Evolutionary conservation across 2,888 invertebrate genomes (phyloP).

Genomic region (Machimus atricapillus): DNA sequence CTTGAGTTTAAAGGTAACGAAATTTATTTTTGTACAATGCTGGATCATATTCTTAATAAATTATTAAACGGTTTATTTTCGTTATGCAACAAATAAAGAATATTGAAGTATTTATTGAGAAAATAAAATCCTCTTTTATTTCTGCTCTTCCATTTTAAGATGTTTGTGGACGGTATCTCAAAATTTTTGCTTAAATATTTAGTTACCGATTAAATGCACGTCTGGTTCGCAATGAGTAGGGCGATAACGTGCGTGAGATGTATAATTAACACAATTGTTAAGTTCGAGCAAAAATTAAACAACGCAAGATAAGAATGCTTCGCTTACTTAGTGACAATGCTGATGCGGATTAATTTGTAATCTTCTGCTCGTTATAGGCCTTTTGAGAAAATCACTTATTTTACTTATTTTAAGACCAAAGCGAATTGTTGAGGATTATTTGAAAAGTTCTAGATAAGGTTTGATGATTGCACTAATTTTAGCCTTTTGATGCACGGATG

Average conservation of each 20-base stretch:
- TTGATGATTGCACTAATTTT: not conserved
- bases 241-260: not conserved
- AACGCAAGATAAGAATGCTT: not conserved
- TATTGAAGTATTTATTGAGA: conserved; percentile 20
- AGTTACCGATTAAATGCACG: not conserved
- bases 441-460: not conserved
- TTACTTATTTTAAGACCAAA: not conserved
- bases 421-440: not conserved
- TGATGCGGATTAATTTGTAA: not conserved
- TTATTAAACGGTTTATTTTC: conserved; percentile 12
- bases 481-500: no score
- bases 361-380: not conserved
- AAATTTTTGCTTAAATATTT: not conserved
- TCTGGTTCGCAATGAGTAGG: not conserved
- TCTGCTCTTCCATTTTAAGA: not conserved
- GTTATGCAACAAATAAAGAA: conserved; percentile 34
- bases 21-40: conserved; percentile 29
- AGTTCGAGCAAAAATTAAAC: not conserved
- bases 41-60: conserved; percentile 2
- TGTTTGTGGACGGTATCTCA: not conserved
- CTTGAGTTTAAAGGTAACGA: not conserved
- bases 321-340: not conserved
- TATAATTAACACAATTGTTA: not conserved
- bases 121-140: not conserved
- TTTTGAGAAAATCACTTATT: not conserved